A percentile compares a stretch with the other conserved stretches of the same genome.
These are phyloP conservation scores for Urocynchramus pylzowi DNA, from an alignment of 2,113 vertebrate genomes.

Conservation along the genomic window DNA sequence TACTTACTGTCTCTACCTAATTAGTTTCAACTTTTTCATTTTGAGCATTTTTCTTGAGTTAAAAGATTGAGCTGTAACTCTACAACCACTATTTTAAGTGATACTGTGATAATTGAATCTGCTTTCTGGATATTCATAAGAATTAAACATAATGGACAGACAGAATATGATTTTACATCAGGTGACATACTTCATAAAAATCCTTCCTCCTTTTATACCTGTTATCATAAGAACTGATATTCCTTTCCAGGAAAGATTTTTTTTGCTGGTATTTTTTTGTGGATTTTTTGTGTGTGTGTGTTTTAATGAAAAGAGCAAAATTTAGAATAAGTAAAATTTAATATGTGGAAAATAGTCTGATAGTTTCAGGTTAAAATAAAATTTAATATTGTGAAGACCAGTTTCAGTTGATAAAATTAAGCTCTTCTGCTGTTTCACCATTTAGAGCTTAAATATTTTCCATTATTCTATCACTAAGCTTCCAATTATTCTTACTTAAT, in stretches of 20 bases:
- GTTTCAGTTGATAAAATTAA: background rate
- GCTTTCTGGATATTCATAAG: background rate
- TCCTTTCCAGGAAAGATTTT: background rate
- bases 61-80: background rate
- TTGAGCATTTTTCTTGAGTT: background rate
- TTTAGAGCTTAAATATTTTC: background rate
- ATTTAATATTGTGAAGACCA: background rate
- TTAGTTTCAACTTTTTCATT: background rate
- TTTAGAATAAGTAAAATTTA: background rate
- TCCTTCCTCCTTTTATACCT: background rate
- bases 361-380: background rate
- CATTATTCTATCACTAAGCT: slow-evolving; percentile 8
- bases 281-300: accelerated
- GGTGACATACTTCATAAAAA: background rate
- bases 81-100: background rate
- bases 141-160: background rate
- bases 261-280: background rate
- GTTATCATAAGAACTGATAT: background rate
- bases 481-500: slow-evolving; percentile 29
- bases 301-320: background rate
- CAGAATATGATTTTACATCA: background rate
- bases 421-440: background rate
- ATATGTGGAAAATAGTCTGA: background rate
- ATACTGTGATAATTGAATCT: background rate
- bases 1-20: background rate